Evolutionary conservation across 2,113 vertebrate species (phyloP), one percentile per base, ranked within the genome.

Genomic region (Campylomormyrus numenius): DNA sequence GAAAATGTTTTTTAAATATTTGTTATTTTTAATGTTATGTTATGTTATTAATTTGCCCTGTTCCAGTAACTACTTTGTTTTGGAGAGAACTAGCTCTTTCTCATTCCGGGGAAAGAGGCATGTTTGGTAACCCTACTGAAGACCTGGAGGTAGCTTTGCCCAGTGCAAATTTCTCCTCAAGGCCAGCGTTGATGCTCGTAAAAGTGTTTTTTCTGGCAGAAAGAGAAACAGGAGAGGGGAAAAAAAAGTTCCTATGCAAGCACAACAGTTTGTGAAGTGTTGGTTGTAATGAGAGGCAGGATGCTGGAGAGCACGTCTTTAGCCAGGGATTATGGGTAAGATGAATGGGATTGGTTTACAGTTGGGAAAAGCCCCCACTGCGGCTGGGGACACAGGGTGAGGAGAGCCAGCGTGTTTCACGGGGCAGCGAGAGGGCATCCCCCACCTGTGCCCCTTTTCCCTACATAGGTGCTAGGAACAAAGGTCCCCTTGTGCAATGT

Each of bases 291-390:
- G 84, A 90, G 90, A 45, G 84, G 58, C 50, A 89, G 77, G 89
- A 70, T 42, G 88, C 88, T 70, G 35, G 52, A 90, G 77, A 80
- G 87, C 89, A 91, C 58, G 90, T 89, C 91, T 62, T 91, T 77
- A 87, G 88, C 88, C 58, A 74, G 77, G 91, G 87, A 77, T 84
- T 90, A 89, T 90, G 91, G 89, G 88, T 50, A 85, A 74, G 53
- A 92, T 90, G 91, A 92, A 91, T 91, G 87, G 90, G 35, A 49
- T 70, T 87, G 91, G 89, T 91, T 92, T 92, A 91, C 91, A 92
- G 88, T 88, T 48, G 11, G 88, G 62, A 92, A 92, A 92, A 91
- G 87, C 91, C 91, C 90, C 87, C 66, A 58, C 89, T 10, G 88
- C 90, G 90, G 86, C 87, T 92, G 91, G 89, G 90, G 89, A 92